These are phyloP conservation scores for Philopedon plagiatum DNA, from an alignment of 2,888 invertebrate species.

Conservation along the genomic window DNA sequence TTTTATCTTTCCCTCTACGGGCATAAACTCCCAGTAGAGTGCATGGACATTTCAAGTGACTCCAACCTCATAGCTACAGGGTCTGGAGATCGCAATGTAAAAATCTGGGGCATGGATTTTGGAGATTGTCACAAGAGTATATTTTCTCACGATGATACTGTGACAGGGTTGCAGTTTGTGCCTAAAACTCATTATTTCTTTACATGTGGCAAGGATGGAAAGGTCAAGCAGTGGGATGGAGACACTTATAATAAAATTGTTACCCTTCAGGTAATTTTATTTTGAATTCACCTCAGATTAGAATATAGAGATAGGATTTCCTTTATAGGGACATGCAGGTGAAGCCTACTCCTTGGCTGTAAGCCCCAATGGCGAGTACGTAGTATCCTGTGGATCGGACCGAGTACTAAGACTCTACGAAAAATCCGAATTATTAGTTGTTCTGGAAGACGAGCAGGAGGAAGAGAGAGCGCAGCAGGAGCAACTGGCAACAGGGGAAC, in stretches of 20 bases:
- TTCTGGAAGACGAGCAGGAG: constrained; percentile 94
- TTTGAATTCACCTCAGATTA: neutral
- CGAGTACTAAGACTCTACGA: constrained; percentile 88
- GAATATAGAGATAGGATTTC: neutral
- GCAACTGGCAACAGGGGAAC: constrained; percentile 81
- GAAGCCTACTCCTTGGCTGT: constrained; percentile 83
- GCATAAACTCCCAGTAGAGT: constrained; percentile 94
- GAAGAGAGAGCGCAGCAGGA: constrained; percentile 85
- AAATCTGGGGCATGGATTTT: constrained; percentile 99
- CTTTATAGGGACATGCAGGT: constrained; percentile 83
- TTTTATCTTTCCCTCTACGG: constrained; percentile 96
- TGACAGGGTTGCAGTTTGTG: constrained; percentile 91
- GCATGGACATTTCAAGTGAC: constrained; percentile 94
- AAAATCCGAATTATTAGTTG: constrained; percentile 89
- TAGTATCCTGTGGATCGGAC: constrained; percentile 89
- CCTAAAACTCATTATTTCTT: constrained; percentile 95
- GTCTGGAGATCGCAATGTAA: constrained; percentile 95
- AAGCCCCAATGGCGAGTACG: constrained; percentile 85
- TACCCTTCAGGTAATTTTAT: constrained; percentile 79
- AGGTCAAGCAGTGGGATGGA: constrained; percentile 97
- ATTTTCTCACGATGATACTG: constrained; percentile 96
- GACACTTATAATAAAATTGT: constrained; percentile 92
- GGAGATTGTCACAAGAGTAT: constrained; percentile 98
- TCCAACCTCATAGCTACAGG: constrained; percentile 91
- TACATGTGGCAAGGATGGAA: constrained; percentile 93